Percentiles rank a stretch among this genome's conserved stretches.
phyloP scores from a whole-genome alignment of 2,797 vertebrate species.

The Mastacembelus armatus region DNA sequence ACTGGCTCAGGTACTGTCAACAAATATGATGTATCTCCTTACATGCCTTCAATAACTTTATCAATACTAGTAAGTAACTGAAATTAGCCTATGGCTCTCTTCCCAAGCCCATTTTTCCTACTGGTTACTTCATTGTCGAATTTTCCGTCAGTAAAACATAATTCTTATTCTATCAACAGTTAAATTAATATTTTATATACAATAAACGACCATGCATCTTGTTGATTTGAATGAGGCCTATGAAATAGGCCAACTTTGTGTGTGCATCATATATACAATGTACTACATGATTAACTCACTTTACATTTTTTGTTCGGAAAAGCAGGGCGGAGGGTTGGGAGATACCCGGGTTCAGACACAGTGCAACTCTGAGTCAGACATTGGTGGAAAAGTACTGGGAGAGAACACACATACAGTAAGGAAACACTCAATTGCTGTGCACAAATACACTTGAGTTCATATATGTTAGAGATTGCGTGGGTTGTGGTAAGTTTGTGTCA shows the following conservation, averaged over 20 bases:
- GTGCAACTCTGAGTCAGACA: slow-evolving; percentile 64
- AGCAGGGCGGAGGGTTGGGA: background rate
- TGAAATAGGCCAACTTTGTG: background rate
- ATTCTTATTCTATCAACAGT: no score
- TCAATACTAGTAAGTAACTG: no score
- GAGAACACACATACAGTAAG: slow-evolving; percentile 20
- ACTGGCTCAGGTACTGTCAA: no score
- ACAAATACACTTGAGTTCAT: slow-evolving; percentile 1
- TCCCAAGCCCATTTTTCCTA: no score
- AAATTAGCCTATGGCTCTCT: no score
- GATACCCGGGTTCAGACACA: slow-evolving; percentile 52
- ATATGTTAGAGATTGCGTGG: background rate
- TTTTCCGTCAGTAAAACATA: no score
- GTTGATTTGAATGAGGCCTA: slow-evolving; percentile 13
- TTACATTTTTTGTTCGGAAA: slow-evolving; percentile 50
- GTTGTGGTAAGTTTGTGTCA: background rate
- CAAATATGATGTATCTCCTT: no score
- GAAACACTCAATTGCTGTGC: slow-evolving; percentile 37
- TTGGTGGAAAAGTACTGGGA: slow-evolving; percentile 78
- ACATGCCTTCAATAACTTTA: no score
- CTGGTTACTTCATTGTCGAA: no score
- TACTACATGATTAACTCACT: slow-evolving; percentile 13
- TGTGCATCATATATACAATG: background rate
- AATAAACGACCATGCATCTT: background rate
- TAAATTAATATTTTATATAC: no score